Evolutionary conservation across 2,888 invertebrate genomes (phyloP), one percentile per base, ranked within the genome.

Genomic region (Tachystola acroxantha): DNA sequence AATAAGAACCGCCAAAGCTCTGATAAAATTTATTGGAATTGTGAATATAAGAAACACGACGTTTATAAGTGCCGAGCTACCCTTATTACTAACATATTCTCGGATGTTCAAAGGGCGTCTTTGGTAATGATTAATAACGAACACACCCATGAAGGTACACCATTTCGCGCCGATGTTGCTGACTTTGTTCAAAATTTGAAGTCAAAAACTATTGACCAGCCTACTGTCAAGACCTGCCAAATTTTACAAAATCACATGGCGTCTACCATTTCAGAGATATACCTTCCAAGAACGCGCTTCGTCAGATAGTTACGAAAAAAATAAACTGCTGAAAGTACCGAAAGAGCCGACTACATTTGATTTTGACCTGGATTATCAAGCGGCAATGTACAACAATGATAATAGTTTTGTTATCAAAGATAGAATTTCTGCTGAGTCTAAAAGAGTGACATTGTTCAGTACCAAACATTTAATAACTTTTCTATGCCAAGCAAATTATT

Each of bases 231-330:
- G 24, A 42, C 42, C 1, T 42, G 39, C 13, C 36, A 39, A 22
- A 32, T 42, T 16, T 3, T 42, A 1, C 42, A 42, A 34, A 30
- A 42, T 39, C 42, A 39, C 16, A 24, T 42, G 7, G 33, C 41
- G 10, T 37, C 35, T 20, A 35, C 41, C n/a, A 34, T 32, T 35
- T n/a, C n/a, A 10, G 26, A 24, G 13, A 14, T 35, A 24, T 37
- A 10, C 37, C 37, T 12, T 32, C 35, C 1, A 37, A 37, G 11
- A 30, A 41, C 2, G 19, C 37, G 3, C 10, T 41, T 1, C 7
- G 37, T 10, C 34, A 41, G 19, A 26, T 34, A n/a, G n/a, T 28
- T 25, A 7, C 5, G 22, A 30, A 14, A 37, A 37, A 19, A 35
- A 37, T 11, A 34, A 28, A 7, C 1, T 22, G 7, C 9, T 37